These are phyloP conservation scores for Argyresthia albistria DNA, from an alignment of 2,888 invertebrate species.

Conservation along the genomic window DNA sequence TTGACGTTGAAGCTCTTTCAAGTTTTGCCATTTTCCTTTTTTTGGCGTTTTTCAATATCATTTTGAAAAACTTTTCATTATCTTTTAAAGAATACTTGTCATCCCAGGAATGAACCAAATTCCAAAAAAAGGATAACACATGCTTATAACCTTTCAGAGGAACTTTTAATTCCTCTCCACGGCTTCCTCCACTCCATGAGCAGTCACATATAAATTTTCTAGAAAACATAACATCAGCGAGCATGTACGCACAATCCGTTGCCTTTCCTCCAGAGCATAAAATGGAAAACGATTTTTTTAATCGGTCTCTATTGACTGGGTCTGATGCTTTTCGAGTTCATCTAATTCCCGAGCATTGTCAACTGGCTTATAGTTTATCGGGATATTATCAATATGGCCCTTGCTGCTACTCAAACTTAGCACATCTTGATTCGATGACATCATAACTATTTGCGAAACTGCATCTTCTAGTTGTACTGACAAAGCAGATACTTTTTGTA, in stretches of 20 bases:
- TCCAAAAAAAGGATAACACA: slow-evolving; percentile 7
- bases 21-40: slow-evolving; percentile 3
- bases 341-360: slow-evolving; percentile 9
- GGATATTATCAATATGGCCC: slow-evolving; percentile 7
- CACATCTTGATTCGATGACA: slow-evolving; percentile 5
- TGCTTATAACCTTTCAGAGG: slow-evolving; percentile 6
- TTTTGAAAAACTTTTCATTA: slow-evolving; percentile 6
- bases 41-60: slow-evolving; percentile 5
- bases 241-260: slow-evolving; percentile 7
- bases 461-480: slow-evolving; percentile 10
- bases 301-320: slow-evolving; percentile 5
- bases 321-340: slow-evolving; percentile 9
- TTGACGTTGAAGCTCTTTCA: slow-evolving; percentile 4
- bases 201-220: slow-evolving; percentile 5
- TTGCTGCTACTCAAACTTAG: slow-evolving; percentile 7
- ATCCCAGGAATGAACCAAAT: slow-evolving; percentile 6
- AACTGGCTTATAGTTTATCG: slow-evolving; percentile 9
- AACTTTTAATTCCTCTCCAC: slow-evolving; percentile 5
- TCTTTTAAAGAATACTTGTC: slow-evolving; percentile 5
- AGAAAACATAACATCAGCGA: slow-evolving; percentile 7
- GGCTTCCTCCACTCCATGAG: slow-evolving; percentile 9
- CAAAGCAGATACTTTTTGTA: slow-evolving; percentile 6
- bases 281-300: slow-evolving; percentile 9
- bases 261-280: slow-evolving; percentile 8
- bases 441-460: slow-evolving; percentile 7